Conservation (phyloP, 2,113 vertebrate species). For the Sitta europaea region DNA sequence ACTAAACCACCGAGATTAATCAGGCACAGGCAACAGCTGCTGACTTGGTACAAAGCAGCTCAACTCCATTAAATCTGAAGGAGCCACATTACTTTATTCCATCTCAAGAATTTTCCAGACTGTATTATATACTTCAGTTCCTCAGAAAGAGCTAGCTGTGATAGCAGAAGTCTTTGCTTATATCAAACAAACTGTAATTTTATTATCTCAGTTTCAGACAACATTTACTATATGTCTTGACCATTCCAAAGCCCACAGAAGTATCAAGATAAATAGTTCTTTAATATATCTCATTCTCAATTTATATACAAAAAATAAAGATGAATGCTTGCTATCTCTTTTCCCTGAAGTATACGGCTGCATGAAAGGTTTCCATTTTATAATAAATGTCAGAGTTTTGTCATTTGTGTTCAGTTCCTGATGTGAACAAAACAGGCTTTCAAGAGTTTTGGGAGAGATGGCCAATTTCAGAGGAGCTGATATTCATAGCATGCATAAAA, state of each 20-base stretch:
- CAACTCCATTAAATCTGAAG: background rate
- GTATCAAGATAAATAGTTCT: background rate
- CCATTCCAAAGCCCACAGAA: background rate
- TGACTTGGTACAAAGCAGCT: background rate
- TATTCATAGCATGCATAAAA: background rate
- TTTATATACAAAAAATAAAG: background rate
- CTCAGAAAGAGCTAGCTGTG: background rate
- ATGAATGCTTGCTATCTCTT: background rate
- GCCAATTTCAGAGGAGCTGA: background rate
- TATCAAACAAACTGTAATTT: background rate
- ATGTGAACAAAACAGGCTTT: slow-evolving; percentile 15
- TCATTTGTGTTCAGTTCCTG: background rate
- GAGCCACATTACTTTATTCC: background rate
- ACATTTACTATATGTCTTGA: background rate
- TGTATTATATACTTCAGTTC: background rate
- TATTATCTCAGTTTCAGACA: background rate
- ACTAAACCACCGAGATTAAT: background rate
- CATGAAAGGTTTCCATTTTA: background rate
- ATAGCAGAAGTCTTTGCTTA: background rate
- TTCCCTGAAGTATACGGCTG: background rate
- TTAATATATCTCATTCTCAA: background rate
- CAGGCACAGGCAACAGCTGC: background rate
- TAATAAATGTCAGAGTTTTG: slow-evolving; percentile 26
- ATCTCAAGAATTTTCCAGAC: background rate
- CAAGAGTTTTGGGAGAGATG: background rate